Evolutionary conservation across 1,140 invertebrate genomes (phyloP).

Genomic region (Nasonia vitripennis): DNA sequence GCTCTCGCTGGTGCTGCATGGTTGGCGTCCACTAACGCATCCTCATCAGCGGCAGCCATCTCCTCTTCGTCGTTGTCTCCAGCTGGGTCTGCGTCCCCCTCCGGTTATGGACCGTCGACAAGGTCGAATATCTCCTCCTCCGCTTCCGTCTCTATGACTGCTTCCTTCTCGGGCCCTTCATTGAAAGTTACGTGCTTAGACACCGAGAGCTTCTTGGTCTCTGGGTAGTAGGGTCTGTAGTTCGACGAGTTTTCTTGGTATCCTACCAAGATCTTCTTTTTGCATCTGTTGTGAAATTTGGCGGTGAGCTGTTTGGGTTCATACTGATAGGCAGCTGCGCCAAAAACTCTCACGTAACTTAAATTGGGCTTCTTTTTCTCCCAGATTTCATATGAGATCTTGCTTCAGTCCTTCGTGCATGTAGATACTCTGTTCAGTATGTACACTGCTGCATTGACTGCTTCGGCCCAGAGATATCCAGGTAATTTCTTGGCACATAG

Average conservation of each 20-base stretch:
- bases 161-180: neutral
- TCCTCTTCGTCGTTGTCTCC: no score
- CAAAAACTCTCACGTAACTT: conserved; percentile 40
- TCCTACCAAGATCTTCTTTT: neutral
- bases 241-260: neutral
- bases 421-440: conserved; percentile 7
- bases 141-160: no score
- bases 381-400: conserved; percentile 43
- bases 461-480: no score
- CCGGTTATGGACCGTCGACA: no score
- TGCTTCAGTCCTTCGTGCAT: conserved; percentile 11
- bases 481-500: neutral
- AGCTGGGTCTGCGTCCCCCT: no score
- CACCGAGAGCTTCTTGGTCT: neutral
- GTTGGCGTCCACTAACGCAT: no score
- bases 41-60: no score
- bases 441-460: conserved; percentile 3
- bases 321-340: neutral
- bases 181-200: conserved; percentile 1
- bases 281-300: neutral
- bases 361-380: conserved; percentile 44
- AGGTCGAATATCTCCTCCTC: no score
- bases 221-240: neutral
- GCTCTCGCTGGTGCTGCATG: neutral
- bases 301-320: neutral